Conservation (phyloP, 2,888 invertebrate species). For the Plebejus melissa region DNA sequence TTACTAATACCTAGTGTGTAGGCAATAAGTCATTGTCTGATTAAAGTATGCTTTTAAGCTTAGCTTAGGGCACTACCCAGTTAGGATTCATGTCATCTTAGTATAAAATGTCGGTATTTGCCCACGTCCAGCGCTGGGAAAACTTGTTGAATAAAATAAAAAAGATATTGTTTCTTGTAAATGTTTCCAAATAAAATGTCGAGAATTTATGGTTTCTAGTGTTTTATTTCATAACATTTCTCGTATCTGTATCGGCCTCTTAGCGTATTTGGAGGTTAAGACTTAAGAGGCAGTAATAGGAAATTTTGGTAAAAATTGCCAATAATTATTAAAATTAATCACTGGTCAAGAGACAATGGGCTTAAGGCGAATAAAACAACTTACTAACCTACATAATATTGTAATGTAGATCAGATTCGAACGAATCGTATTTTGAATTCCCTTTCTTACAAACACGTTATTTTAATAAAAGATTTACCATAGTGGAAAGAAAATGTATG, state of each 20-base stretch:
- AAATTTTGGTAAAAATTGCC: too few species aligned
- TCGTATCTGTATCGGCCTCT: too few species aligned
- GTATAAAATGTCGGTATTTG: slow-evolving; percentile 17
- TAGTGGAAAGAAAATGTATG: neutral
- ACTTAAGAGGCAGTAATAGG: too few species aligned
- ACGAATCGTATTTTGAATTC: neutral
- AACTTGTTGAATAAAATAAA: slow-evolving; percentile 55
- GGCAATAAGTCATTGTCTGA: neutral
- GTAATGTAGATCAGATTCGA: too few species aligned
- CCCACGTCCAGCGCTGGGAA: slow-evolving; percentile 45
- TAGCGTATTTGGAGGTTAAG: too few species aligned
- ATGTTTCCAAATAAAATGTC: slow-evolving; percentile 77
- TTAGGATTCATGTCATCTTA: slow-evolving; percentile 26
- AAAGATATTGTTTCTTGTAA: slow-evolving; percentile 68
- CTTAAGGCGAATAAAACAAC: too few species aligned
- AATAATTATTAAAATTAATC: too few species aligned
- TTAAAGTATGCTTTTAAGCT: neutral
- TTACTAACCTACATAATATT: too few species aligned
- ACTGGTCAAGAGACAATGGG: too few species aligned
- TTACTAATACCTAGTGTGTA: slow-evolving; percentile 27
- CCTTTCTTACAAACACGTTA: neutral
- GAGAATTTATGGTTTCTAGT: slow-evolving; percentile 61
- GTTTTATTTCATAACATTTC: slow-evolving; percentile 50
- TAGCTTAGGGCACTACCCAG: slow-evolving; percentile 12
- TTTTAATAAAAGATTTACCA: neutral